These are phyloP conservation scores for Telenomus remus DNA, from an alignment of 1,140 invertebrate genomes.

Conservation along the genomic window DNA sequence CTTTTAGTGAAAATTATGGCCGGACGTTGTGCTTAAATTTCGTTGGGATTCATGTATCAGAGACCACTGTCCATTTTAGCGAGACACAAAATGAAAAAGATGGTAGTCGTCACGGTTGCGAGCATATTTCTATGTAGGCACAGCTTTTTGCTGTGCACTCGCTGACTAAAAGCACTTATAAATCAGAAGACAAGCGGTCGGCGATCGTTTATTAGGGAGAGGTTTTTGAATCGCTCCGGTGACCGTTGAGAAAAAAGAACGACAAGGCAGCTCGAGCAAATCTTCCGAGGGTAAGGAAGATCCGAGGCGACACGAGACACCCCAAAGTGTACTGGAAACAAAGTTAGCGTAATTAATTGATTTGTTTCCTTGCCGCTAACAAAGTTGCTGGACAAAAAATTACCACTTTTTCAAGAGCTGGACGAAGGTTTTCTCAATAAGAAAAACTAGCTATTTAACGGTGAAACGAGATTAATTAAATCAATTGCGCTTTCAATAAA, in stretches of 20 bases:
- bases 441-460: no score
- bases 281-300: constrained; percentile 46
- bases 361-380: constrained; percentile 60
- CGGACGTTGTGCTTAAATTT: constrained; percentile 22
- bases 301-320: constrained; percentile 44
- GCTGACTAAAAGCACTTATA: constrained; percentile 73
- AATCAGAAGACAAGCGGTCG: constrained; percentile 70
- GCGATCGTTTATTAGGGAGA: constrained; percentile 67
- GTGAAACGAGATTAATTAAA: no score
- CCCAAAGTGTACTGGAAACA: constrained; percentile 44
- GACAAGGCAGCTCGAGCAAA: constrained; percentile 57
- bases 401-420: constrained; percentile 26
- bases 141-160: constrained; percentile 64
- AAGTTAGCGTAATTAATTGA: constrained; percentile 63
- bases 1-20: constrained; percentile 13
- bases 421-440: constrained; percentile 19
- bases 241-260: constrained; percentile 54
- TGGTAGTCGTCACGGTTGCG: constrained; percentile 51
- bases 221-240: constrained; percentile 62
- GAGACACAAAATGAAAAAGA: constrained; percentile 41
- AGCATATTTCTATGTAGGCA: constrained; percentile 65
- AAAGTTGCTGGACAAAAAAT: constrained; percentile 45
- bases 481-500: no score
- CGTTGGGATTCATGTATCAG: constrained; percentile 46
- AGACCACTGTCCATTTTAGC: constrained; percentile 44